Percentiles rank a stretch among this genome's conserved stretches.
Evolutionary conservation across 2,888 invertebrate genomes (phyloP).

Genomic region (Acheta domesticus): DNA sequence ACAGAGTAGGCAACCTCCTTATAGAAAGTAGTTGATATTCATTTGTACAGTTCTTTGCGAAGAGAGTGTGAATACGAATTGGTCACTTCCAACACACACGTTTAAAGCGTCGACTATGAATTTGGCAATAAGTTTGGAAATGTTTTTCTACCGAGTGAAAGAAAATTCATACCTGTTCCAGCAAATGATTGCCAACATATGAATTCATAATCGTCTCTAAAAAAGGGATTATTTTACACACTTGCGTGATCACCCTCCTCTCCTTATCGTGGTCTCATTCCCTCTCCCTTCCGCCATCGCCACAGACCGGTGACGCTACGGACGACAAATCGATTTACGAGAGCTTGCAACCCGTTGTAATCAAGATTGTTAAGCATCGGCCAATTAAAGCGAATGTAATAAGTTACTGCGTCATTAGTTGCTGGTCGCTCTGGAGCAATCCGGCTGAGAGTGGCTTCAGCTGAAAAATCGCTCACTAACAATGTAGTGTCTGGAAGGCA

Average conservation of each 20-base stretch:
- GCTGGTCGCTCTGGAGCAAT: not conserved
- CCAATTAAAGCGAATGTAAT: conserved; percentile 7
- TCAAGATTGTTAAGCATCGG: conserved; percentile 11
- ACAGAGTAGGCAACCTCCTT: too few relatives aligned
- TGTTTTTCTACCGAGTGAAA: too few relatives aligned
- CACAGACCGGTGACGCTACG: not conserved
- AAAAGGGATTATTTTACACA: too few relatives aligned
- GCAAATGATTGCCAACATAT: too few relatives aligned
- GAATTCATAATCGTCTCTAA: too few relatives aligned
- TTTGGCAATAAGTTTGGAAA: too few relatives aligned
- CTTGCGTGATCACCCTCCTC: not conserved
- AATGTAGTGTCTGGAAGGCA: not conserved
- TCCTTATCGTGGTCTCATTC: not conserved
- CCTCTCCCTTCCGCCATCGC: not conserved
- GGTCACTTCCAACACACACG: too few relatives aligned
- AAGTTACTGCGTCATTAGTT: conserved; percentile 8
- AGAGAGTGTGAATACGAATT: too few relatives aligned
- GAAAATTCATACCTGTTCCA: too few relatives aligned
- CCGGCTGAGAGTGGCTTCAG: not conserved
- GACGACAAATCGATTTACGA: conserved; percentile 2
- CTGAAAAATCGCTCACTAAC: not conserved
- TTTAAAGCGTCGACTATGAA: too few relatives aligned
- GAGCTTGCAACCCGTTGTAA: not conserved
- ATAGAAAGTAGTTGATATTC: too few relatives aligned
- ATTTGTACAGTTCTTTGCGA: too few relatives aligned